These are phyloP conservation scores for Eospalax fontanierii DNA, from an alignment of 2,797 vertebrate genomes.

Conservation along the genomic window DNA sequence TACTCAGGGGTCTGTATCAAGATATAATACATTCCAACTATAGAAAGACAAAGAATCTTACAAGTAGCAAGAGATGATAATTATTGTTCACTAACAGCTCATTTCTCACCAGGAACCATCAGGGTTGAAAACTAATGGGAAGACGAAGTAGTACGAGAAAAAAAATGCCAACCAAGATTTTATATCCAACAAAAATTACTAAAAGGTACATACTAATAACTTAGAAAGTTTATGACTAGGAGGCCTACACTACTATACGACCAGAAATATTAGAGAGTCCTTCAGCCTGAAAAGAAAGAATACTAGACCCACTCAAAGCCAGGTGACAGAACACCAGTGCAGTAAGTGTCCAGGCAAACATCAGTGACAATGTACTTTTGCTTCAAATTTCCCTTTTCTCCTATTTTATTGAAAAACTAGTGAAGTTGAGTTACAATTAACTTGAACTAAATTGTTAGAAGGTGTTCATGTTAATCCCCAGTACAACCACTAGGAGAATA, in stretches of 20 bases:
- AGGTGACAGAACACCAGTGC: neutral
- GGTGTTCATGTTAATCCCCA: neutral
- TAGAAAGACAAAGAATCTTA: neutral
- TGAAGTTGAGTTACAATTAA: neutral
- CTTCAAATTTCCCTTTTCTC: neutral
- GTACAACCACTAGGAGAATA: neutral
- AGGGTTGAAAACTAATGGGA: neutral
- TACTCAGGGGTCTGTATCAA: neutral
- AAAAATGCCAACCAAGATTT: neutral
- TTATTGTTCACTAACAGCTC: neutral
- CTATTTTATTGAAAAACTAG: neutral
- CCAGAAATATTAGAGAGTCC: neutral
- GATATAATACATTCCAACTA: neutral
- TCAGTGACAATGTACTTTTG: neutral
- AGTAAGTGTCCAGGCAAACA: no score
- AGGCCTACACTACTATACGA: neutral
- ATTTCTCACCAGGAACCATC: neutral
- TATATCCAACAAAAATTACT: neutral
- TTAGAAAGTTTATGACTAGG: neutral
- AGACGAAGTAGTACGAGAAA: neutral
- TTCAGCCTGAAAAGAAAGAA: neutral
- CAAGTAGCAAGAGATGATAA: neutral
- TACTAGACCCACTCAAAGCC: neutral
- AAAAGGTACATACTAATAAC: neutral
- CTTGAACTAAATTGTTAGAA: neutral